Percentiles rank a stretch among this genome's conserved stretches.
Conservation (phyloP, 2,888 invertebrate species). For the Dione vanillae region DNA sequence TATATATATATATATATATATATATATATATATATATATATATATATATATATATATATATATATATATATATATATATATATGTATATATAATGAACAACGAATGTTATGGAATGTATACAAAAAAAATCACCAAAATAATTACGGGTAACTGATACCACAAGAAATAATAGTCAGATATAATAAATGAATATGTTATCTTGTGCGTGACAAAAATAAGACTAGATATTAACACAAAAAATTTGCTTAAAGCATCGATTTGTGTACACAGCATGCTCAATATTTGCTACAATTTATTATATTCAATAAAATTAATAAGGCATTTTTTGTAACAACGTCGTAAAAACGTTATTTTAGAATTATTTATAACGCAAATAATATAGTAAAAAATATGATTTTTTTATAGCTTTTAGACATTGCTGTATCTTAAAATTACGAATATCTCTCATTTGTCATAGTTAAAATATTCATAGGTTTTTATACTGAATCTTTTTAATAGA, state of each 20-base stretch:
- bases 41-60: too few relatives aligned
- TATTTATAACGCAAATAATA: slow-evolving; percentile 11
- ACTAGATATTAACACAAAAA: too few relatives aligned
- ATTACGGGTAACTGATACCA: slow-evolving; percentile 12
- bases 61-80: too few relatives aligned
- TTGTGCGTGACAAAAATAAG: neutral
- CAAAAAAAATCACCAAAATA: neutral
- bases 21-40: too few relatives aligned
- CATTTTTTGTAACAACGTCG: slow-evolving; percentile 19
- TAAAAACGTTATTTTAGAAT: slow-evolving; percentile 23
- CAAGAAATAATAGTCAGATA: neutral
- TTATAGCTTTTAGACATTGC: neutral
- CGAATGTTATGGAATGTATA: slow-evolving; percentile 6
- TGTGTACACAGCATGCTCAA: neutral
- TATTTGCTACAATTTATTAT: neutral
- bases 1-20: too few relatives aligned
- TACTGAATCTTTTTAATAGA: neutral
- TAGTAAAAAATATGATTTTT: neutral
- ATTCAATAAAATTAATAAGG: slow-evolving; percentile 23
- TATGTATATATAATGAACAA: too few relatives aligned
- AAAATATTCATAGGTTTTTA: neutral
- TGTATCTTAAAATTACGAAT: slow-evolving; percentile 5
- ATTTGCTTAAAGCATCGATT: neutral
- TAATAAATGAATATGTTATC: neutral
- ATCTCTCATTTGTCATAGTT: neutral